A percentile compares a stretch with the other conserved stretches of the same genome.
These are phyloP conservation scores for Laothoe populi DNA, from an alignment of 2,888 invertebrate genomes.

Conservation along the genomic window DNA sequence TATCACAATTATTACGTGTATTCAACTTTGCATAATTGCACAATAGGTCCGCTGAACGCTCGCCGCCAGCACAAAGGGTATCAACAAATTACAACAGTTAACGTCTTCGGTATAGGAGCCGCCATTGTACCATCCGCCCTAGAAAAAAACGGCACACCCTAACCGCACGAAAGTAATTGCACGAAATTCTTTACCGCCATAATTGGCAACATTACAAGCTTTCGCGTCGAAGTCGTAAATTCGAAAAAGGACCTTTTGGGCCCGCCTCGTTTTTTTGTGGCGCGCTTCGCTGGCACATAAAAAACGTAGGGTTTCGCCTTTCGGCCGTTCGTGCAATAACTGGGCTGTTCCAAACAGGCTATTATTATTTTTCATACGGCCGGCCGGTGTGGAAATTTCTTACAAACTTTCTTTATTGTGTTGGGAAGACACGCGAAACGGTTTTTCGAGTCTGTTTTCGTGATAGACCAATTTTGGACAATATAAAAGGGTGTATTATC, in stretches of 20 bases:
- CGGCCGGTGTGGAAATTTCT: constrained; percentile 27
- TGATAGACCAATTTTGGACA: constrained; percentile 20
- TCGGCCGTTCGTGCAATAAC: constrained; percentile 40
- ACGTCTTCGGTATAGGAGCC: constrained; percentile 45
- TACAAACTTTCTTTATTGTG: constrained; percentile 6
- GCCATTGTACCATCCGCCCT: constrained; percentile 52
- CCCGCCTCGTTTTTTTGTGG: constrained; percentile 59
- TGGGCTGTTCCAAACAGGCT: constrained; percentile 36
- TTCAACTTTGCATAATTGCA: constrained; percentile 56
- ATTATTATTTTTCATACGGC: constrained; percentile 39
- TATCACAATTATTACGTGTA: constrained; percentile 36
- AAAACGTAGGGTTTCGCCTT: constrained; percentile 51
- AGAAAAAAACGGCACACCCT: constrained; percentile 55
- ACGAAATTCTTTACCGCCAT: constrained; percentile 62
- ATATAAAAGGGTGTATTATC: background rate
- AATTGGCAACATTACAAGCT: constrained; percentile 63
- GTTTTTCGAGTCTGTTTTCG: background rate
- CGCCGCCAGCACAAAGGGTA: constrained; percentile 55
- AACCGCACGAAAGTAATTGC: constrained; percentile 54
- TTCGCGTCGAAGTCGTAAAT: constrained; percentile 68
- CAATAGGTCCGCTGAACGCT: constrained; percentile 7
- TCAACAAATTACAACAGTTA: constrained; percentile 59
- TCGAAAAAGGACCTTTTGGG: constrained; percentile 65
- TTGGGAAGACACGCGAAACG: constrained; percentile 11
- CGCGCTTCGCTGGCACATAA: constrained; percentile 53